Base-by-base conservation (phyloP, 2,888 invertebrate species). In the Rhorus exstirpatorius region DNA sequence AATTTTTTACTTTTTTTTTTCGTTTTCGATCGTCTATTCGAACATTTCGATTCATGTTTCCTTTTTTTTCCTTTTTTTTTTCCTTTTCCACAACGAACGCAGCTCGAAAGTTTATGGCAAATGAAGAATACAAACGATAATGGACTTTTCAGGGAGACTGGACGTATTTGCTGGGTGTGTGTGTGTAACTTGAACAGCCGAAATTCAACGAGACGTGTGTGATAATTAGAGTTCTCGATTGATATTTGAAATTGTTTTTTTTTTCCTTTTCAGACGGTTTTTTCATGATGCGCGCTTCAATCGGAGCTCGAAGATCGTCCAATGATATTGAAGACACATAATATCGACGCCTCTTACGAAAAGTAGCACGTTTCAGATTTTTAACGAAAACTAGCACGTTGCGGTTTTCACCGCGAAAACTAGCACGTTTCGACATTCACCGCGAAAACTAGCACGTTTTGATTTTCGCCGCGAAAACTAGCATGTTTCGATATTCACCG, bases 71-170 rank as follows among this genome's bases (percentile, higher is more conserved):
- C 49, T 31, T 14, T 12, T 19, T 60, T 19, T 10, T 44, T 44
- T 10, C 35, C 67, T 44, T 72, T 68, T 65, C 35, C 49, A 70
- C 55, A 76, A 68, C 68, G 26, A 76, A 76, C 74, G 77, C 70
- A 82, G 68, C 55, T 82, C 49, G 55, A 78, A 74, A 75, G 41
- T 79, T 46, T 51, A 75, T 53, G 75, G 46, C 68, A 71, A 71
- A 58, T 53, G 76, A 70, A 76, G 38, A 38, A 14, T 44, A 70
- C 8, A 79, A 78, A 75, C 51, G 35, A 65, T 67, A 68, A 84
- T 24, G 61, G 67, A 79, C 49, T 68, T 51, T 17, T 80, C 41
- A 41, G 61, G 60, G 55, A 31, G 24, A 63, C n/a, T 78, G 44
- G 82, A 65, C 41, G 78, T 70, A 63, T 46, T 12, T 46, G 41